These are phyloP conservation scores for Protodeltote pygarga DNA, from an alignment of 2,888 invertebrate genomes.

Conservation along the genomic window DNA sequence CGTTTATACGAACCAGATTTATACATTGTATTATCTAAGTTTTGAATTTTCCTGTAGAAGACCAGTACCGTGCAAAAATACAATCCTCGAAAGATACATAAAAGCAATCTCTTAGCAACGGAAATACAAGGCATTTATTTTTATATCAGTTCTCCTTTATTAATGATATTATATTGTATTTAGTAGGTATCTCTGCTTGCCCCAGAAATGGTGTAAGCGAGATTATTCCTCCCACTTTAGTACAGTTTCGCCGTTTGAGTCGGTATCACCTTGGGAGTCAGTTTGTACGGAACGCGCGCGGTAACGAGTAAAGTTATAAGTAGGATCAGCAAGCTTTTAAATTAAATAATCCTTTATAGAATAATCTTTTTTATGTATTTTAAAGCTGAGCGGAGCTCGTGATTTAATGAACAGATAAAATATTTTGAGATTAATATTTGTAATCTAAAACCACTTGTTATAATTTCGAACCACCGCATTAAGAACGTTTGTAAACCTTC, in stretches of 20 bases:
- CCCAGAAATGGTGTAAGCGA: slow-evolving; percentile 9
- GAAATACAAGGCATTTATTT: background rate
- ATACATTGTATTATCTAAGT: too few relatives aligned
- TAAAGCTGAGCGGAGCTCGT: slow-evolving; percentile 13
- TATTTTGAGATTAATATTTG: too few relatives aligned
- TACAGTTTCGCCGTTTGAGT: slow-evolving; percentile 36
- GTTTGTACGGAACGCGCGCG: slow-evolving; percentile 39
- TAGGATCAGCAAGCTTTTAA: slow-evolving; percentile 46
- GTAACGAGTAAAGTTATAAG: slow-evolving; percentile 58
- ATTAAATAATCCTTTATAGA: slow-evolving; percentile 46
- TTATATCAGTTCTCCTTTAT: background rate
- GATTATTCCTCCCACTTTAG: slow-evolving; percentile 31
- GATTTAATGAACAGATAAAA: slow-evolving; percentile 10
- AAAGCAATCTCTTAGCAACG: too few relatives aligned
- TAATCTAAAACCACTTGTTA: too few relatives aligned
- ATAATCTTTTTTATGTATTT: slow-evolving; percentile 41
- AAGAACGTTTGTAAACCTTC: too few relatives aligned
- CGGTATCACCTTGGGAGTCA: slow-evolving; percentile 47
- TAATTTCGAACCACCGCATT: too few relatives aligned
- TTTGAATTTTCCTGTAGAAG: too few relatives aligned
- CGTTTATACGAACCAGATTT: too few relatives aligned
- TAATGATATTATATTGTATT: background rate
- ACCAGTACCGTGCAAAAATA: too few relatives aligned
- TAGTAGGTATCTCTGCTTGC: slow-evolving; percentile 10
- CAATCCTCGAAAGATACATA: too few relatives aligned